Base-by-base conservation (phyloP, 2,797 vertebrate species). In the Hephaestus fuliginosus region DNA sequence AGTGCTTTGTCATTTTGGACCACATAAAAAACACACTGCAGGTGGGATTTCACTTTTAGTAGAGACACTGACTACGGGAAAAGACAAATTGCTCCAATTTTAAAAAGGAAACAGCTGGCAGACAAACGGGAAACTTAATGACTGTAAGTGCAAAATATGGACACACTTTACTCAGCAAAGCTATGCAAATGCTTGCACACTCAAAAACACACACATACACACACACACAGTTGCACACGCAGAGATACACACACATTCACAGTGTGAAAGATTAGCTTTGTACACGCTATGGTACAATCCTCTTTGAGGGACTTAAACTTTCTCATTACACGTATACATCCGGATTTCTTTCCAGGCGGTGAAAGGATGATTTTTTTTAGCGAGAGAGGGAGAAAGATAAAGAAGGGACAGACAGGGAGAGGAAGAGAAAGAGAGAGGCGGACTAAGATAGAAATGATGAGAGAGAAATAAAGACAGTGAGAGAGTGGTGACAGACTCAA, bases 241-340 rank as follows among this genome's bases (percentile, higher is more conserved):
- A 71, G 18, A 11, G 39, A 58, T 3, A 14, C 2, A 28, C 4
- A 22, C 33, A 17, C 52, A 60, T 10, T 22, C 76, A 65, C 62
- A 28, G 5, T 1, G 43, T 33, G 28, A 14, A 12, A 80, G 76
- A 87, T 79, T 74, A 83, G 75, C 80, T 71, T 63, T 49, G 52
- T 46, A 49, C 14, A 69, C 22, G 4, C 62, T 49, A 39, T 28
- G 56, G 22, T 17, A 22, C 30, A 88, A 75, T 76, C 78, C 63
- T 79, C 76, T 80, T 70, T 81, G 39, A 77, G 65, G 28, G 65
- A 78, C 70, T 78, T 80, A 62, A 76, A 81, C 46, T 68, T 84
- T 80, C 44, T 81, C 43, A 86, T 86, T 80, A 71, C 79, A 81
- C 33, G 7, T 52, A 62, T 67, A 68, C 74, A 75, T 70, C 51